Evolutionary conservation across 2,888 invertebrate genomes (phyloP).

Genomic region (Pseudolycoriella hygida): DNA sequence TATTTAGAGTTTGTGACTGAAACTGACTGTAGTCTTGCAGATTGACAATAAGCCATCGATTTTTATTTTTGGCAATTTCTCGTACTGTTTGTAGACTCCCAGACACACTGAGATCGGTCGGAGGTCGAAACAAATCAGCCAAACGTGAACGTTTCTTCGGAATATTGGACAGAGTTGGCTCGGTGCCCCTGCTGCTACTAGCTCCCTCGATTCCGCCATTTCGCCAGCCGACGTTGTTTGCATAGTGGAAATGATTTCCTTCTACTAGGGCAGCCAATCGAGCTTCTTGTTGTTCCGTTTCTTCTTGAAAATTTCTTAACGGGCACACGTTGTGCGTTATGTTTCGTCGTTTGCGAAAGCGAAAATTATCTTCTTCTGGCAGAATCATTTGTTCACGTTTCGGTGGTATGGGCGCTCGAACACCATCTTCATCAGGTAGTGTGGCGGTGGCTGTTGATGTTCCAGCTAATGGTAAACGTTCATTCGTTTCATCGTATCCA

Average conservation of each 20-base stretch:
- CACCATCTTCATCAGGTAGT: constrained; percentile 16
- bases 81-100: constrained; percentile 40
- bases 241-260: constrained; percentile 1
- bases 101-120: constrained; percentile 42
- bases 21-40: constrained; percentile 51
- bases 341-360: constrained; percentile 17
- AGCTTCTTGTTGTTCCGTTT: constrained; percentile 21
- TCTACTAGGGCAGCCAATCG: neutral
- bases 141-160: constrained; percentile 32
- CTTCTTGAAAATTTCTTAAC: constrained; percentile 25
- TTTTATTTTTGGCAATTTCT: constrained; percentile 33
- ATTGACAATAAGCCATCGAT: constrained; percentile 51
- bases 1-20: constrained; percentile 47
- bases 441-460: constrained; percentile 7
- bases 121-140: constrained; percentile 50
- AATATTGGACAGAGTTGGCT: constrained; percentile 11
- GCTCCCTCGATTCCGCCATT: too few species aligned
- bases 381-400: constrained; percentile 24
- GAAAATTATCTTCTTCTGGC: constrained; percentile 27
- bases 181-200: constrained; percentile 8
- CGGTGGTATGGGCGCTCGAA: constrained; percentile 27
- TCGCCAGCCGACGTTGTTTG: too few species aligned
- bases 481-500: too few species aligned
- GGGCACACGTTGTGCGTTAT: constrained; percentile 19
- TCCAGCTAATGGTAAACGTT: constrained; percentile 2